phyloP scores from a whole-genome alignment of 1,140 invertebrate genomes.

The Thalassaphorura encarpata region DNA sequence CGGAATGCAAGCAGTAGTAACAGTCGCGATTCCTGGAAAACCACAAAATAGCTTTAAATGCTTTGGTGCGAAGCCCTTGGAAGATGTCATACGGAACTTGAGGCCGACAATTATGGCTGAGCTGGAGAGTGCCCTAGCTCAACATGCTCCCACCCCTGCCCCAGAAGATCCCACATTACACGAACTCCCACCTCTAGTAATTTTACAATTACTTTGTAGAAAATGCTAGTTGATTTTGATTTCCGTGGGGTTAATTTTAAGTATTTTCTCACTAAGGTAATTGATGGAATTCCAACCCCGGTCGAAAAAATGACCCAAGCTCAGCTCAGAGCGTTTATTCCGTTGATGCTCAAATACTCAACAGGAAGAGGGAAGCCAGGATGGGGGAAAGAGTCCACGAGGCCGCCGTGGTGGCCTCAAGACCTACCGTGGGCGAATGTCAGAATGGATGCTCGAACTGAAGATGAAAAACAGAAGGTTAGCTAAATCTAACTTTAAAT shows the following conservation, averaged over 20 bases:
- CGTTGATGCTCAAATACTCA: constrained; percentile 95
- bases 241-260: neutral
- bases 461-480: constrained; percentile 96
- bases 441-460: constrained; percentile 87
- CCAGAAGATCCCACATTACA: constrained; percentile 86
- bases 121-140: constrained; percentile 79
- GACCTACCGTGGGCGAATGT: constrained; percentile 81
- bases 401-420: constrained; percentile 95
- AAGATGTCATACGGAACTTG: constrained; percentile 87
- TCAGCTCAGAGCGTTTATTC: constrained; percentile 90
- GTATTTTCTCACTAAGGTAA: constrained; percentile 38
- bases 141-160: constrained; percentile 84
- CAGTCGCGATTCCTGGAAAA: constrained; percentile 94
- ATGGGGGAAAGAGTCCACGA: constrained; percentile 89
- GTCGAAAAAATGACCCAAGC: constrained; percentile 99
- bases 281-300: constrained; percentile 94
- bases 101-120: constrained; percentile 87
- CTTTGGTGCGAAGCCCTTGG: constrained; percentile 91
- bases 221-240: constrained; percentile 1
- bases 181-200: constrained; percentile 83
- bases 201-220: neutral
- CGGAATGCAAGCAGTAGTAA: constrained; percentile 92
- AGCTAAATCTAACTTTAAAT: constrained; percentile 1
- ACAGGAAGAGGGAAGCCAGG: constrained; percentile 92
- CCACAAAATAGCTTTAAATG: constrained; percentile 91